Evolutionary conservation across 2,797 vertebrate species (phyloP).

Genomic region (Galago senegalensis): DNA sequence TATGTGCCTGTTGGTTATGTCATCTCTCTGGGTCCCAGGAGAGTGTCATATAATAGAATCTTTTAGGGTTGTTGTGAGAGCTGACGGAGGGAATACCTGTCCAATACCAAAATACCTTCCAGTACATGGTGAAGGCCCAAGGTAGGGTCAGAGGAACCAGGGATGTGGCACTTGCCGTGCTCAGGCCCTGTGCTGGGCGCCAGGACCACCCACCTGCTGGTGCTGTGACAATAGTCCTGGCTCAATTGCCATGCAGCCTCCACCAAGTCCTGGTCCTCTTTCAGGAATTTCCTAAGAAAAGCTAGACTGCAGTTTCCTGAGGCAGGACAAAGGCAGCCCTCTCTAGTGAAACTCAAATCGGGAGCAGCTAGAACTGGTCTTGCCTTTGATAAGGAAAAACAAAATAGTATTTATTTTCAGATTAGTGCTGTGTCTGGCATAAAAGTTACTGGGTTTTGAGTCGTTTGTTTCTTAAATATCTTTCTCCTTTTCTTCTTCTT

Average conservation of each 20-base stretch:
- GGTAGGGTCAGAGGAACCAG: not conserved
- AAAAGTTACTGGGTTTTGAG: not conserved
- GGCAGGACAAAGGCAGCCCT: not conserved
- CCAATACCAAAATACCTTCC: not conserved
- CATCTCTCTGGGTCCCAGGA: not conserved
- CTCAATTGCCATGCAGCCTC: not conserved
- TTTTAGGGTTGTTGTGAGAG: not conserved
- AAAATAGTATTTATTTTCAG: conserved; percentile 13
- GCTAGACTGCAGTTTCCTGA: not conserved
- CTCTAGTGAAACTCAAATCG: not conserved
- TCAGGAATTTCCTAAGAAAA: conserved; percentile 44
- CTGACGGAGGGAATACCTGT: not conserved
- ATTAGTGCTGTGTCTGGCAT: not conserved
- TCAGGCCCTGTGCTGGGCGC: not conserved
- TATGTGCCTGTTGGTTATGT: conserved; percentile 11
- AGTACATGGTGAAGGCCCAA: not conserved
- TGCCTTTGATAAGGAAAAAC: not conserved
- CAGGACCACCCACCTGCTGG: not conserved
- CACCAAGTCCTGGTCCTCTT: not conserved
- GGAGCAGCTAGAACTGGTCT: not conserved
- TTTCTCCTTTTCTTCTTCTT: not conserved
- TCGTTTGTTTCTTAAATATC: conserved; percentile 7
- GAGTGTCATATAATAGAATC: not conserved
- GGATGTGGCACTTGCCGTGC: not conserved
- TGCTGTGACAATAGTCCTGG: not conserved